phyloP scores from a whole-genome alignment of 2,888 invertebrate genomes.

The Phasia obesa region DNA sequence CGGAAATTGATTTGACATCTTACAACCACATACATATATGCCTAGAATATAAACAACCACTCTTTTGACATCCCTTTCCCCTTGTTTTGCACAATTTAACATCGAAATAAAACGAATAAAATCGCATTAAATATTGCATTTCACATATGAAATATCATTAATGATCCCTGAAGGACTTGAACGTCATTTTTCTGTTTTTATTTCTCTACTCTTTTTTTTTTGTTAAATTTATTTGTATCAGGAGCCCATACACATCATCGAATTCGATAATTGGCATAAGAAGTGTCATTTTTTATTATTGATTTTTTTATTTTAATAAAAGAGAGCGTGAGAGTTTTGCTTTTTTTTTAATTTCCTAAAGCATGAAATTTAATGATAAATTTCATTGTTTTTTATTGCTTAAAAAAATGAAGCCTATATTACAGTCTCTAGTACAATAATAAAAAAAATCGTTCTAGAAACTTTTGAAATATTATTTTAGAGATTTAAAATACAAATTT shows the following conservation, averaged over 20 bases:
- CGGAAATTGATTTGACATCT: constrained; percentile 54
- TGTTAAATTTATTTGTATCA: constrained; percentile 7
- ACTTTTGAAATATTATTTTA: no score
- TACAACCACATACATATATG: constrained; percentile 24
- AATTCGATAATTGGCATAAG: constrained; percentile 71
- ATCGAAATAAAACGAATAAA: not conserved
- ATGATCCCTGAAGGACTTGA: constrained; percentile 62
- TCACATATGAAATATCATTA: constrained; percentile 47
- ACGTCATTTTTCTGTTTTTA: constrained; percentile 20
- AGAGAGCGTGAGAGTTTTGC: not conserved
- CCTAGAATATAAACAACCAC: constrained; percentile 27
- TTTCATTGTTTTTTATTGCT: not conserved
- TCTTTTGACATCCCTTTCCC: not conserved
- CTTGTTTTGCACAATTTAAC: not conserved
- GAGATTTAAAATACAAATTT: no score
- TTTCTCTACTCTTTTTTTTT: not conserved
- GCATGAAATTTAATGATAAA: not conserved
- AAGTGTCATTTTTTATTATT: constrained; percentile 69
- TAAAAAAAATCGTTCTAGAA: no score
- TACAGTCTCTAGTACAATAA: no score
- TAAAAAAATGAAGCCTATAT: no score
- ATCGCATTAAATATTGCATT: constrained; percentile 1
- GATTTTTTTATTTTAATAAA: constrained; percentile 11
- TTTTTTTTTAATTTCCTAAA: not conserved
- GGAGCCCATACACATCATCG: constrained; percentile 61